A percentile compares a stretch with the other conserved stretches of the same genome.
Conservation (phyloP, 2,113 vertebrate genomes). For the Lophochroa leadbeateri region DNA sequence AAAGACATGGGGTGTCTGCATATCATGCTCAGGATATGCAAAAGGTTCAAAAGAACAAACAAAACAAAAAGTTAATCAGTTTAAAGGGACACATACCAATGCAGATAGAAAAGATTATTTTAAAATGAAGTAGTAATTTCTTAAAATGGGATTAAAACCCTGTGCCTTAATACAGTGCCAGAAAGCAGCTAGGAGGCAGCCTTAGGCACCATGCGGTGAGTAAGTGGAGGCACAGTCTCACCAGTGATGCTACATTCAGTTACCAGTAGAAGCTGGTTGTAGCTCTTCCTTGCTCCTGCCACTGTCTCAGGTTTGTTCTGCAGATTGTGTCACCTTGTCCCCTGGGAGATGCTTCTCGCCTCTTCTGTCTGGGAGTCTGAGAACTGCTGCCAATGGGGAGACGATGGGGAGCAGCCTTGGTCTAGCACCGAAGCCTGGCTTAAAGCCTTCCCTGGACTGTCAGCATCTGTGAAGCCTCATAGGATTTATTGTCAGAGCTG, state of each 20-base stretch:
- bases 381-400: background rate
- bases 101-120: background rate
- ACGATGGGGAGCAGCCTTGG: background rate
- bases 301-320: fast-evolving
- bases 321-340: no score
- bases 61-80: background rate
- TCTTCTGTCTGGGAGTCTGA: background rate
- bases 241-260: fast-evolving
- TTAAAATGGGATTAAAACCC: background rate
- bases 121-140: background rate
- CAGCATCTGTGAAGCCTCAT: fast-evolving
- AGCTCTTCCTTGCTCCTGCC: fast-evolving
- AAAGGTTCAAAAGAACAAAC: background rate
- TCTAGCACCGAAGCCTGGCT: background rate
- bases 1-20: background rate
- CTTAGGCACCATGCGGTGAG: background rate
- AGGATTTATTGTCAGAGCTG: background rate
- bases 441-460: background rate
- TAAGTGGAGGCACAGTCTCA: background rate
- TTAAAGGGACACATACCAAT: background rate
- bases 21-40: background rate
- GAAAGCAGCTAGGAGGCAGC: background rate
- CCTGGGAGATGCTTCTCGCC: background rate
- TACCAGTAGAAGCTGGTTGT: background rate
- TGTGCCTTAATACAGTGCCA: background rate